These are phyloP conservation scores for Callipepla squamata DNA, from an alignment of 2,113 vertebrate species.

Conservation along the genomic window DNA sequence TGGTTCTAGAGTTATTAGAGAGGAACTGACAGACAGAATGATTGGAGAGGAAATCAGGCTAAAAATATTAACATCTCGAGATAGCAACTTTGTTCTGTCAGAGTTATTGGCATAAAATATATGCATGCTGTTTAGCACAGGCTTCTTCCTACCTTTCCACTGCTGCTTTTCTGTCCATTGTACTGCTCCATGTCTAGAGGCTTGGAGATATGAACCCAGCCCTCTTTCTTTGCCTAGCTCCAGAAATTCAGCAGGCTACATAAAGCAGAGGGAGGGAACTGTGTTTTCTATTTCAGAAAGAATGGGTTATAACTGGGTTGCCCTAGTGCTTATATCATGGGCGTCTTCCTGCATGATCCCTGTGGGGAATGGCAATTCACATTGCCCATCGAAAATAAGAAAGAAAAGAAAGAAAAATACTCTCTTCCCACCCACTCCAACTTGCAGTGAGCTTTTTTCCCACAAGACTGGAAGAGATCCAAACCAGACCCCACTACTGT, in stretches of 20 bases:
- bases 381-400: background rate
- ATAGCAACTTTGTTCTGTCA: background rate
- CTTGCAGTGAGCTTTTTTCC: background rate
- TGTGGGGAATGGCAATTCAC: background rate
- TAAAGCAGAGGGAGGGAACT: background rate
- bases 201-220: background rate
- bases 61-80: slow-evolving; percentile 34
- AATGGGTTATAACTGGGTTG: background rate
- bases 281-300: background rate
- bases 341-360: background rate
- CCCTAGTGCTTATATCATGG: background rate
- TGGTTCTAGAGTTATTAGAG: slow-evolving; percentile 17
- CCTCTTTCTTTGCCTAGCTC: background rate
- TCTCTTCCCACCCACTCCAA: rapidly evolving
- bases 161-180: background rate
- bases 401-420: background rate
- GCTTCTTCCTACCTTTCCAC: background rate
- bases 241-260: background rate
- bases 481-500: background rate
- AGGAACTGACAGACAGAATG: slow-evolving; percentile 23
- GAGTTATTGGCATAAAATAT: slow-evolving; percentile 12
- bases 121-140: background rate
- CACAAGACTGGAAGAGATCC: background rate
- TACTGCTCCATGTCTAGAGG: background rate
- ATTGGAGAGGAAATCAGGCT: slow-evolving; percentile 28